These are phyloP conservation scores for Melitaea cinxia DNA, from an alignment of 1,140 invertebrate genomes.

Conservation along the genomic window DNA sequence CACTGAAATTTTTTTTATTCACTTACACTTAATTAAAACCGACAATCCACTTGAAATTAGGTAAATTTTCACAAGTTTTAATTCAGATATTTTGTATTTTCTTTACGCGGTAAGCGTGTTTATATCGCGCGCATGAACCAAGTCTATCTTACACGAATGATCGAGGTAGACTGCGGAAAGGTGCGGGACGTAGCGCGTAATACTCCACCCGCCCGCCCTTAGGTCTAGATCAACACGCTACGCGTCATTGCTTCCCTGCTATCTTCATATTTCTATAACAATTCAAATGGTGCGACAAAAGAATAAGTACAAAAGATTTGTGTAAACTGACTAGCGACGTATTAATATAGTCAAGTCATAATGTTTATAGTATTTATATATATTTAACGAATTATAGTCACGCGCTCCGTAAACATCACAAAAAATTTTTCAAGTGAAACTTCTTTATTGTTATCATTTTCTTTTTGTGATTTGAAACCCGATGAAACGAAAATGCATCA, in stretches of 20 bases:
- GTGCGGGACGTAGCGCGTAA: constrained; percentile 37
- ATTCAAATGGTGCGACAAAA: constrained; percentile 30
- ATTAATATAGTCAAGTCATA: too few species aligned
- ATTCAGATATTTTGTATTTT: constrained; percentile 39
- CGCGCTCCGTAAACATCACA: too few species aligned
- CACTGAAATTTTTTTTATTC: constrained; percentile 17
- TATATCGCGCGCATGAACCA: neutral
- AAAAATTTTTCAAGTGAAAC: too few species aligned
- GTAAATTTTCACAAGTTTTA: constrained; percentile 28
- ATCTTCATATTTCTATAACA: constrained; percentile 41
- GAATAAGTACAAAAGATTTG: constrained; percentile 20
- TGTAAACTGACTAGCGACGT: neutral
- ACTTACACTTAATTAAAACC: constrained; percentile 20
- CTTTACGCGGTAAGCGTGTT: constrained; percentile 25
- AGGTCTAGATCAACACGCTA: constrained; percentile 36
- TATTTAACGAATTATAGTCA: too few species aligned
- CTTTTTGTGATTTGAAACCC: too few species aligned
- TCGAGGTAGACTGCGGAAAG: constrained; percentile 47
- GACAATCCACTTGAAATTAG: constrained; percentile 17
- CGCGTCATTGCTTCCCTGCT: constrained; percentile 36
- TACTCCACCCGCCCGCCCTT: constrained; percentile 42
- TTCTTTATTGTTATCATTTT: too few species aligned
- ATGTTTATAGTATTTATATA: too few species aligned
- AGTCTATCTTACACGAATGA: constrained; percentile 14
- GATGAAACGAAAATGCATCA: too few species aligned